Conservation (phyloP, 2,797 vertebrate genomes). For the Jordanella pulchra region DNA sequence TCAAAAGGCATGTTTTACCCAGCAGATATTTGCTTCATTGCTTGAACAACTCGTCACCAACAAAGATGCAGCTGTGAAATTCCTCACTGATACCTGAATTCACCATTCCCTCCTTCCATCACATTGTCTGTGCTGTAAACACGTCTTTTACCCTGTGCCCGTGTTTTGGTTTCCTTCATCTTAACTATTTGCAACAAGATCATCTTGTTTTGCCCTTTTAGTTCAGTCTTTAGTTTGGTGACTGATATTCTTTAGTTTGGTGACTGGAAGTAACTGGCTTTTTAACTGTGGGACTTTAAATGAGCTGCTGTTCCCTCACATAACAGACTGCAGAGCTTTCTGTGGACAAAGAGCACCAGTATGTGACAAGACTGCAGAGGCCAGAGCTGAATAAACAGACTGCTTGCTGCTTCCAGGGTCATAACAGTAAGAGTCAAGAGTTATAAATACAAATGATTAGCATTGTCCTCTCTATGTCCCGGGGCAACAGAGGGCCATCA, state of each 20-base stretch:
- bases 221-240: conserved; percentile 2
- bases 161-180: not conserved
- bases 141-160: not conserved
- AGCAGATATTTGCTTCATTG: conserved; percentile 31
- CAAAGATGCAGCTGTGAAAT: conserved; percentile 47
- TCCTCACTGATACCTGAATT: conserved; percentile 51
- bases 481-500: conserved; percentile 60
- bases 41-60: conserved; percentile 29
- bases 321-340: conserved; percentile 58
- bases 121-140: conserved; percentile 25
- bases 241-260: conserved; percentile 6
- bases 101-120: conserved; percentile 29
- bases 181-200: not conserved
- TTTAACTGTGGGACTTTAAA: conserved; percentile 52
- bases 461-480: conserved; percentile 49
- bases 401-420: conserved; percentile 55
- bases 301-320: conserved; percentile 49
- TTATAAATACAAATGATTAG: conserved; percentile 78
- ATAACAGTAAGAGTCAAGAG: conserved; percentile 66
- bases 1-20: conserved; percentile 37
- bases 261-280: conserved; percentile 24
- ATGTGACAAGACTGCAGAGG: conserved; percentile 78
- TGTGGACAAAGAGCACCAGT: conserved; percentile 69
- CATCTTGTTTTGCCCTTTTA: not conserved
- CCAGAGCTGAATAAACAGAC: conserved; percentile 52